Conservation (phyloP, 2,113 vertebrate genomes). For the Tamias sibiricus region DNA sequence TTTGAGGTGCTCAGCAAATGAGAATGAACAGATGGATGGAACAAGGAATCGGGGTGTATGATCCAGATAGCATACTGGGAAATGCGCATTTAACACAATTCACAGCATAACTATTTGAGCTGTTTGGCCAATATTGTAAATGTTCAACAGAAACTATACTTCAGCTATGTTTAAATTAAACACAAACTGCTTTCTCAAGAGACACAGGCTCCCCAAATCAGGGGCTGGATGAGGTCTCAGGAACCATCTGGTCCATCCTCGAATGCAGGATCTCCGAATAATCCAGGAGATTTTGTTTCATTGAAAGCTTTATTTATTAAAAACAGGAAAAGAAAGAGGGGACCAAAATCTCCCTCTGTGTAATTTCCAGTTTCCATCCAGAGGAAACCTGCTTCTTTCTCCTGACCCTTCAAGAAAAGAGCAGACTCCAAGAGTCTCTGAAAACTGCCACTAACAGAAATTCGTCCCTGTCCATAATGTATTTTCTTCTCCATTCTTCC, state of each 20-base stretch:
- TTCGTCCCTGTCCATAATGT: neutral
- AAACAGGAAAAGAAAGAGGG: neutral
- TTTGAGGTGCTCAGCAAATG: neutral
- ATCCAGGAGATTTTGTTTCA: constrained; percentile 43
- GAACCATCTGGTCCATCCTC: neutral
- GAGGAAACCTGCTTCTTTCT: neutral
- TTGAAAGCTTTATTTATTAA: neutral
- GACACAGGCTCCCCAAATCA: constrained; percentile 26
- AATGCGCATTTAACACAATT: neutral
- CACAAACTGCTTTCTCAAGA: constrained; percentile 51
- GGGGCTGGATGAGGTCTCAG: neutral
- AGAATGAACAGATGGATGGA: neutral
- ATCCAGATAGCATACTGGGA: neutral
- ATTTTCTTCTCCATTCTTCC: constrained; percentile 37
- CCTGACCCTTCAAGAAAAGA: neutral
- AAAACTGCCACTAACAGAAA: constrained; percentile 14
- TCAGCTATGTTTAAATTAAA: constrained; percentile 56
- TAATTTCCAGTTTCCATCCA: neutral
- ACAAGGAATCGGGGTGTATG: neutral
- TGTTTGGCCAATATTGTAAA: neutral
- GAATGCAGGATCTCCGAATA: neutral
- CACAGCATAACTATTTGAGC: neutral
- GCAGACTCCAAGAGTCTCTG: neutral
- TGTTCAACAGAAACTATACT: neutral
- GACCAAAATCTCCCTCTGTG: neutral